Percentiles rank a stretch among this genome's conserved stretches.
Conservation (phyloP, 2,113 vertebrate genomes). For the Etheostoma spectabile region DNA sequence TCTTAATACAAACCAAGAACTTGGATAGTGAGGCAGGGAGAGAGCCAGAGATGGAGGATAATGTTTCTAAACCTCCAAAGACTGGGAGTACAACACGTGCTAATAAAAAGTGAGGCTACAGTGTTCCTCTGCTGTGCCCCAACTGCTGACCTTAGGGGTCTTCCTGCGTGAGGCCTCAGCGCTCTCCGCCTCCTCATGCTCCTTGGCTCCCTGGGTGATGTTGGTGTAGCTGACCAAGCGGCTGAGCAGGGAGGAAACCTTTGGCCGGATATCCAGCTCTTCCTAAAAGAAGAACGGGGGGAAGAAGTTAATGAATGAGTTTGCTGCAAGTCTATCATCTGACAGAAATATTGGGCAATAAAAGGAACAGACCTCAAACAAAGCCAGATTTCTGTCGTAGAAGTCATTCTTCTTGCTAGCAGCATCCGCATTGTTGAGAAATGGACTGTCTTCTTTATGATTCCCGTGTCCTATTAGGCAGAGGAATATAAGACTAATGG, state of each 20-base stretch:
- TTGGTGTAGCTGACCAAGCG: slow-evolving; percentile 98
- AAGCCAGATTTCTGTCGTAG: slow-evolving; percentile 96
- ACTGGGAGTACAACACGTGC: background rate
- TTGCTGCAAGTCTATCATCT: background rate
- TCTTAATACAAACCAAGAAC: slow-evolving; percentile 63
- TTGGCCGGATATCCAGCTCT: slow-evolving; percentile 96
- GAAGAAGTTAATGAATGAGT: background rate
- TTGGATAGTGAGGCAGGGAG: slow-evolving; percentile 20
- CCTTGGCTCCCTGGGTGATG: slow-evolving; percentile 96
- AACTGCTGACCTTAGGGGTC: slow-evolving; percentile 88
- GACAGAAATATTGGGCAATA: background rate
- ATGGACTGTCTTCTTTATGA: slow-evolving; percentile 95
- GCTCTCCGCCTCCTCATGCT: slow-evolving; percentile 96
- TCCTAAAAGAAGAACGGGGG: slow-evolving; percentile 84
- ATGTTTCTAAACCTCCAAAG: slow-evolving; percentile 46
- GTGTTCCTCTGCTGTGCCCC: background rate
- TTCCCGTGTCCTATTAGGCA: slow-evolving; percentile 89
- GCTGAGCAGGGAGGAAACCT: slow-evolving; percentile 96
- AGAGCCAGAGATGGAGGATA: slow-evolving; percentile 20
- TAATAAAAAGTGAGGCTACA: slow-evolving; percentile 20
- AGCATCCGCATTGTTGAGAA: slow-evolving; percentile 88
- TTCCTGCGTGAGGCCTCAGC: slow-evolving; percentile 86
- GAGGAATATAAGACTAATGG: background rate
- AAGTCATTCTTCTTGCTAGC: slow-evolving; percentile 90
- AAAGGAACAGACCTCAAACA: slow-evolving; percentile 92